Base-by-base conservation (phyloP, 1,140 invertebrate genomes). In the Drosophila sucinea region DNA sequence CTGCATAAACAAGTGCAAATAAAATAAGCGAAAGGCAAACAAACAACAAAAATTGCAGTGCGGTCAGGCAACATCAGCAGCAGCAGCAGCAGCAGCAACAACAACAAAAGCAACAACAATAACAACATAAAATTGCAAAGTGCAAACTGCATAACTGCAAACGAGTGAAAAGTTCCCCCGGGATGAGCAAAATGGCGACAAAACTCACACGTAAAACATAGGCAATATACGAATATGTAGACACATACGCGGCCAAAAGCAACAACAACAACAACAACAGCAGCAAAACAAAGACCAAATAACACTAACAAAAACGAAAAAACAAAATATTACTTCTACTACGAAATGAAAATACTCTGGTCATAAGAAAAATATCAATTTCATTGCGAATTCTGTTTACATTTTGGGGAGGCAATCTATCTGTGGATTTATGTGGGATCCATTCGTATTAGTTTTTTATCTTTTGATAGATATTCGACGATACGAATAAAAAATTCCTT, bases 1-100 rank as follows among this genome's bases (percentile, higher is more conserved):
- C 73, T 77, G 73, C 66, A 77, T 77, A 77, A 77, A 77, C 73
- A 77, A 77, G 73, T 70, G 66, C 73, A 77, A 77, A 77, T 77
- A 77, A 77, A 77, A 76, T 62, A 69, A 63, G 67, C 73, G 60
- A 33, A 44, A 27, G 63, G 56, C 40, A 55, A 27, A 67, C 35
- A 54, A 73, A 60, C 40, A 75, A 62, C 51, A 75, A 75, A 65
- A 76, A 41, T 69, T 33, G 58, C 73, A 63, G 40, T 76, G 73
- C 73, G 73, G 73, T 76, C 65, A 57, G 60, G 40, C 73, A 70
- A 70, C 60, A 70, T 47, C 58, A 54, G 41, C 41, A 66, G 11
- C 29, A 40, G 30, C 38, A 65, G 32, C 30, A 25, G 27, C n/a
- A 60, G 25, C 32, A 29, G n/a, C 25, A 44, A 47, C 40, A 41